Percentiles rank a stretch among this genome's conserved stretches.
phyloP scores from a whole-genome alignment of 2,113 vertebrate genomes.

The Murina feae region DNA sequence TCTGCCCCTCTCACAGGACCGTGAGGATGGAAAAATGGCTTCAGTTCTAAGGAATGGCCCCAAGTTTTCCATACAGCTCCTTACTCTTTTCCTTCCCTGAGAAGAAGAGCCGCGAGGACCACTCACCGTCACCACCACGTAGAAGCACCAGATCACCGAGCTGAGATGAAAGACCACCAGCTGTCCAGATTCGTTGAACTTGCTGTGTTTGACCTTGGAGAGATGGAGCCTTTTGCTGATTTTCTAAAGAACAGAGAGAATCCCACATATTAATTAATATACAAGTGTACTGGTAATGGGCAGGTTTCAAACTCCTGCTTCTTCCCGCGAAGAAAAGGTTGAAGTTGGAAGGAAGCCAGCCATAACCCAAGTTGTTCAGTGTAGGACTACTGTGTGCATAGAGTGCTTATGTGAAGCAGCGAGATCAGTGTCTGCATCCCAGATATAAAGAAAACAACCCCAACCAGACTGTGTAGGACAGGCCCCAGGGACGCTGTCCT shows the following conservation, averaged over 20 bases:
- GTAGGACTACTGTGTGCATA: background rate
- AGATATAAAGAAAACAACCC: background rate
- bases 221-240: slow-evolving; percentile 97
- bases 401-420: background rate
- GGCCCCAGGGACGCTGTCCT: rapidly evolving
- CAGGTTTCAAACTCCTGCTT: background rate
- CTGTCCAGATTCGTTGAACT: slow-evolving; percentile 98
- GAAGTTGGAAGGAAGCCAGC: background rate
- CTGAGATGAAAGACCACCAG: slow-evolving; percentile 94
- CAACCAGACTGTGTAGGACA: background rate
- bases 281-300: rapidly evolving
- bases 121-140: slow-evolving; percentile 91
- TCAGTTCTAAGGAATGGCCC: background rate
- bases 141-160: slow-evolving; percentile 93
- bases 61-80: background rate
- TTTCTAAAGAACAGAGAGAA: slow-evolving; percentile 84
- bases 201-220: slow-evolving; percentile 97
- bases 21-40: background rate
- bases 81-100: background rate
- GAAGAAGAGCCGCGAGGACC: background rate
- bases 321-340: background rate
- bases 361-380: background rate
- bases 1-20: background rate
- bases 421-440: background rate
- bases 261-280: background rate